These are phyloP conservation scores for Ceyx margarethae DNA, from an alignment of 2,113 vertebrate species.

Conservation along the genomic window DNA sequence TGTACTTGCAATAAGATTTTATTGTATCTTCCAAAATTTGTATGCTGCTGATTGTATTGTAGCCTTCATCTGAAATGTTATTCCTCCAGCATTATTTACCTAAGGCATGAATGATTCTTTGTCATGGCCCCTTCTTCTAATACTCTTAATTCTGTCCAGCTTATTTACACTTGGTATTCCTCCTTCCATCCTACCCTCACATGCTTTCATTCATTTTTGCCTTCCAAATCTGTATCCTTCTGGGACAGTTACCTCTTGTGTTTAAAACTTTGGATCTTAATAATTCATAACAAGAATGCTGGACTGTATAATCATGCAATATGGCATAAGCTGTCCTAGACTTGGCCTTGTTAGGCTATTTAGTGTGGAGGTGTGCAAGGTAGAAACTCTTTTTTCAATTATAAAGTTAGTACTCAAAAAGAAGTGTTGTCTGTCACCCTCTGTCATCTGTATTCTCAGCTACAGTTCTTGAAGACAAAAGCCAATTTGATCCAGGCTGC, in stretches of 20 bases:
- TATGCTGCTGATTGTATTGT: background rate
- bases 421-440: background rate
- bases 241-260: background rate
- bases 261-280: background rate
- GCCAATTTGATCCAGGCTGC: background rate
- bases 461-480: background rate
- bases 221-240: background rate
- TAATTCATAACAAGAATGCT: background rate
- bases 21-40: background rate
- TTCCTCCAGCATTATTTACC: background rate
- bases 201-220: background rate
- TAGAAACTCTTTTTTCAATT: background rate
- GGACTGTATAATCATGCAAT: background rate
- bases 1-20: fast-evolving
- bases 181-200: background rate
- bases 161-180: background rate
- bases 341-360: background rate
- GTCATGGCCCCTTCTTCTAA: background rate
- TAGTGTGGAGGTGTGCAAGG: background rate
- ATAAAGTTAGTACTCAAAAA: background rate
- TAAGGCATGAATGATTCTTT: background rate
- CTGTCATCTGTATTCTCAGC: background rate
- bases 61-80: background rate
- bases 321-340: background rate
- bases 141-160: background rate